Evolutionary conservation across 2,797 vertebrate species (phyloP).

Genomic region (Rachycentron canadum): DNA sequence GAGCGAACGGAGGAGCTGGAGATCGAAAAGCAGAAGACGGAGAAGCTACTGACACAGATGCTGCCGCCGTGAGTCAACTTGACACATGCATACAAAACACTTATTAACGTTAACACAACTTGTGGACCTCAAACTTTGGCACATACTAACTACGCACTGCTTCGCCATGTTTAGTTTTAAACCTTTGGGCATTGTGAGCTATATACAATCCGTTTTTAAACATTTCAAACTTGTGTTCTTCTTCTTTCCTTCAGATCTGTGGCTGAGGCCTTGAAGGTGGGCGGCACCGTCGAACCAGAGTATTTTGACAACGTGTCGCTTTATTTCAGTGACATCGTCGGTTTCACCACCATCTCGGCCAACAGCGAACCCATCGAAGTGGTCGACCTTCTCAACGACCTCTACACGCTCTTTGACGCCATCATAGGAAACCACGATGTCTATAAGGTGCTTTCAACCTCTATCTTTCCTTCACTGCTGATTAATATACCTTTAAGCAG

Average conservation of each 20-base stretch:
- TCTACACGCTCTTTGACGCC: slow-evolving; percentile 87
- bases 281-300: slow-evolving; percentile 81
- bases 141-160: too few relatives aligned
- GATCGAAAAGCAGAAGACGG: slow-evolving; percentile 94
- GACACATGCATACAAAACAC: too few relatives aligned
- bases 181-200: too few relatives aligned
- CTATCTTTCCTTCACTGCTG: not conserved
- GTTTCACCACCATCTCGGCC: slow-evolving; percentile 88
- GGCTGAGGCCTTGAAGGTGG: slow-evolving; percentile 83
- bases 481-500: accelerated
- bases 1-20: slow-evolving; percentile 93
- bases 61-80: slow-evolving; percentile 87
- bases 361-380: slow-evolving; percentile 88
- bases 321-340: slow-evolving; percentile 89
- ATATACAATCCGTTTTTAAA: too few relatives aligned
- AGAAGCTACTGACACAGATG: slow-evolving; percentile 94
- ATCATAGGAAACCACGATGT: slow-evolving; percentile 87
- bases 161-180: too few relatives aligned
- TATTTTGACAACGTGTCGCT: slow-evolving; percentile 84
- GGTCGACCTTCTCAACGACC: slow-evolving; percentile 88
- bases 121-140: too few relatives aligned
- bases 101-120: too few relatives aligned
- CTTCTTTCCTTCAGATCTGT: slow-evolving; percentile 76
- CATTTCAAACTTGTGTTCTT: not conserved
- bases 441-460: slow-evolving; percentile 80